Base-by-base conservation (phyloP, 2,888 invertebrate species). In the Drosophila mayaguana region DNA sequence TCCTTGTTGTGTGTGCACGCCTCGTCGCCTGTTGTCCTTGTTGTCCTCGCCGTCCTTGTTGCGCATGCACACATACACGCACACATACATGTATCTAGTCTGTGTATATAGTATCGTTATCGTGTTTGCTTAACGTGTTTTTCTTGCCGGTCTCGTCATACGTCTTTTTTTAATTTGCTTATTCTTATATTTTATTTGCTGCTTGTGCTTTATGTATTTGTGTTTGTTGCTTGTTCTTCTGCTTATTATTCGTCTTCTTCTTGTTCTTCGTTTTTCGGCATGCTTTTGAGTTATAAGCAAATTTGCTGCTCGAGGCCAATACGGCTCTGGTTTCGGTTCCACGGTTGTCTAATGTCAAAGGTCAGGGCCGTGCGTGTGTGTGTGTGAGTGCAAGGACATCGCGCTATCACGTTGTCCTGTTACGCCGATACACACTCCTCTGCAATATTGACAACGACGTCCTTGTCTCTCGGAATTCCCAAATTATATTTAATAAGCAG, bases 111-210 rank as follows among this genome's bases (percentile, higher is more conserved):
- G 75, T 83, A 83, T 83, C 78, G 81, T 79, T 85, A 84, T 85
- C 80, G 85, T 83, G 84, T 84, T 85, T 86, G 81, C 80, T 82
- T 86, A 86, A 84, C 83, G 74, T 86, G 84, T 83, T 87, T 84
- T 84, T 77, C 70, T 75, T 81, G 80, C 68, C 62, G 56, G n/a
- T 38, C 69, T 69, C 60, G 69, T 76, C 56, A 64, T 63, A 73
- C 64, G 63, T 73, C 22, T 60, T 62, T 62, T 81, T 69, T 61
- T 65, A 59, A 54, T 63, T 70, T 50, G 12, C 25, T 40, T 54
- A 38, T 28, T 54, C 54, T 54, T 53, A 18, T 25, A 25, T 38
- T 54, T 40, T 25, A 54, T 54, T 54, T 54, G 38, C 28, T 40
- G n/a, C 54, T 67, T 69, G 57, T 70, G 12, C 43, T 67, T 43